phyloP scores from a whole-genome alignment of 2,888 invertebrate genomes.

The Hedya salicella region DNA sequence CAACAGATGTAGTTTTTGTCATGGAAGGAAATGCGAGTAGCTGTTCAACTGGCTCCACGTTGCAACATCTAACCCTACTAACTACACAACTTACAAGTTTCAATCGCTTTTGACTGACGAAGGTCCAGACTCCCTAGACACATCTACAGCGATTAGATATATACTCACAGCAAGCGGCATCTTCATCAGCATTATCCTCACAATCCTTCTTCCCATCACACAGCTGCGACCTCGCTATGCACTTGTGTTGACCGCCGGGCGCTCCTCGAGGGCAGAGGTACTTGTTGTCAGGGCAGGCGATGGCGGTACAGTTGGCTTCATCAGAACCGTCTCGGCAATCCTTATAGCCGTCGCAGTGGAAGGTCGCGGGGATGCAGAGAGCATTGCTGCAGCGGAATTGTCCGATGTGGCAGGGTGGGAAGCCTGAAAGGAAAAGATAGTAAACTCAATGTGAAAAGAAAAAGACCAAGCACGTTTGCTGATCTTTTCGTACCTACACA shows the following conservation, averaged over 20 bases:
- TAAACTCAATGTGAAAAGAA: no score
- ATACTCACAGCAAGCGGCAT: conserved; percentile 93
- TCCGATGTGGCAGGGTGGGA: conserved; percentile 94
- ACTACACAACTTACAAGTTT: no score
- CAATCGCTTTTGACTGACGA: no score
- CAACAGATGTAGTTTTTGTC: no score
- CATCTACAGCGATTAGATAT: conserved; percentile 11
- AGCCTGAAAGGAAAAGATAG: conserved; percentile 85
- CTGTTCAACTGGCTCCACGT: no score
- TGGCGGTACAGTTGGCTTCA: conserved; percentile 94
- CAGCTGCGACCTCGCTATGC: conserved; percentile 93
- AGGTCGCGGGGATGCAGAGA: conserved; percentile 95
- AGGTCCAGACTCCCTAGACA: no score
- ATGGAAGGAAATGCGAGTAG: no score
- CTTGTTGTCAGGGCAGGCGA: conserved; percentile 95
- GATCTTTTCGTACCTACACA: no score
- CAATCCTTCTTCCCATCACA: conserved; percentile 97
- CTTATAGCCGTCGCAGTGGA: conserved; percentile 93
- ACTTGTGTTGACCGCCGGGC: conserved; percentile 90
- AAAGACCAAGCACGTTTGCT: no score
- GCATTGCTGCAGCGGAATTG: conserved; percentile 97
- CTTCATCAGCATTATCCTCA: conserved; percentile 95
- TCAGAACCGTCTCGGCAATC: conserved; percentile 97
- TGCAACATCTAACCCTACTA: no score
- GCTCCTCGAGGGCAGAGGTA: conserved; percentile 93